These are phyloP conservation scores for Gonocerus acuteangulatus DNA, from an alignment of 2,888 invertebrate species.

Conservation along the genomic window DNA sequence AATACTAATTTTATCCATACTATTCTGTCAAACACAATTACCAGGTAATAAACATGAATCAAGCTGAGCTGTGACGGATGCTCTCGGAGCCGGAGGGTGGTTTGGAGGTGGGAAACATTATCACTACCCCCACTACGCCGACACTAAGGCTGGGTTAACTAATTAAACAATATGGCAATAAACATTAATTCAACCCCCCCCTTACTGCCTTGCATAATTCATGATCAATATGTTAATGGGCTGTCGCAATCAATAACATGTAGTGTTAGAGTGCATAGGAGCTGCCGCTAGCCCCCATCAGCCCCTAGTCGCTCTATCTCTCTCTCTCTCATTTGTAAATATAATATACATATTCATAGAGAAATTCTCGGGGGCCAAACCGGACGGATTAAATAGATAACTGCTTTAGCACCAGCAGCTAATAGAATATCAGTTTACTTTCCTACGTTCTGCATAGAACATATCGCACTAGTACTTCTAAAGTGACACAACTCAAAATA, in stretches of 20 bases:
- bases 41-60: conserved; percentile 22
- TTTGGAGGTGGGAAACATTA: conserved; percentile 16
- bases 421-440: no score
- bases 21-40: conserved; percentile 16
- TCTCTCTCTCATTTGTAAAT: conserved; percentile 22
- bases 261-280: conserved; percentile 15
- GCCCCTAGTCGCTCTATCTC: neutral
- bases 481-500: no score
- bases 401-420: no score
- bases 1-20: neutral
- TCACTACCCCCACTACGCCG: neutral
- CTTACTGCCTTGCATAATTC: conserved; percentile 30
- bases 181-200: conserved; percentile 32
- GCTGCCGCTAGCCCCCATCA: neutral
- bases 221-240: conserved; percentile 34
- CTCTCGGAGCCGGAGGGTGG: neutral
- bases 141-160: conserved; percentile 22
- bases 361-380: conserved; percentile 5
- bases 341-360: conserved; percentile 32
- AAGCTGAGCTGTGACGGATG: conserved; percentile 20
- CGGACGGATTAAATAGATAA: no score
- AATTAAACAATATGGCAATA: conserved; percentile 35
- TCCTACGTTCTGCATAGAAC: no score
- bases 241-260: conserved; percentile 33
- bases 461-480: no score